phyloP scores from a whole-genome alignment of 2,797 vertebrate genomes.

The Alcedo quadribrachys region DNA sequence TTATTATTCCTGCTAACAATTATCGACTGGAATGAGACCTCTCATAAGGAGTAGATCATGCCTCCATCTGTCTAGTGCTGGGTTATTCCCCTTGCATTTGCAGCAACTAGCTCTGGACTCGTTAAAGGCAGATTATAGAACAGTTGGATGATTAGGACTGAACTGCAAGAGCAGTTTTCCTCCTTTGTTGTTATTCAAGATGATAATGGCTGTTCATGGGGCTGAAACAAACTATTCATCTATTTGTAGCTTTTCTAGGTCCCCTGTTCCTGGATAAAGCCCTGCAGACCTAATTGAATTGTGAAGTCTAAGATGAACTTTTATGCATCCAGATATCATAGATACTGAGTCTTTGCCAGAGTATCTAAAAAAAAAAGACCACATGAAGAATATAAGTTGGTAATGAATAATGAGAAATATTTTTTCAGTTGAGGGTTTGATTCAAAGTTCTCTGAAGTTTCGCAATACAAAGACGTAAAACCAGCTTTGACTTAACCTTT shows the following conservation, averaged over 20 bases:
- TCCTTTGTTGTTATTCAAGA: background rate
- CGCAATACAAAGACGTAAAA: background rate
- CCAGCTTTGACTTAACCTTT: background rate
- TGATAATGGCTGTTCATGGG: background rate
- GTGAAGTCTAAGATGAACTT: background rate
- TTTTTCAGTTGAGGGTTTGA: background rate
- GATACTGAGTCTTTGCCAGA: background rate
- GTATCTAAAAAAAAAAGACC: slow-evolving; percentile 2
- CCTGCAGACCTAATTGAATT: background rate
- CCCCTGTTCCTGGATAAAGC: background rate
- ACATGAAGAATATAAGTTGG: background rate
- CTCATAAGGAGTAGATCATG: slow-evolving; percentile 34
- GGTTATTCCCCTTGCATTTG: slow-evolving; percentile 7
- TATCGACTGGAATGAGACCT: slow-evolving; percentile 35
- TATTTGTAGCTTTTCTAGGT: background rate
- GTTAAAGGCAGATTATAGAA: background rate
- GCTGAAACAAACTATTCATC: background rate
- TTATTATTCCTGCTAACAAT: slow-evolving; percentile 52
- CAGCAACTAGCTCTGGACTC: background rate
- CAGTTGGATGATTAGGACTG: background rate
- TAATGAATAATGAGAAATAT: slow-evolving; percentile 23
- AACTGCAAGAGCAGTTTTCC: background rate
- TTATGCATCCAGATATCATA: background rate
- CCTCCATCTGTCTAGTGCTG: slow-evolving; percentile 50
- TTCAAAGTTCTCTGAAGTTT: background rate